Base-by-base conservation (phyloP, 2,888 invertebrate genomes). In the Drosophila aldrichi region DNA sequence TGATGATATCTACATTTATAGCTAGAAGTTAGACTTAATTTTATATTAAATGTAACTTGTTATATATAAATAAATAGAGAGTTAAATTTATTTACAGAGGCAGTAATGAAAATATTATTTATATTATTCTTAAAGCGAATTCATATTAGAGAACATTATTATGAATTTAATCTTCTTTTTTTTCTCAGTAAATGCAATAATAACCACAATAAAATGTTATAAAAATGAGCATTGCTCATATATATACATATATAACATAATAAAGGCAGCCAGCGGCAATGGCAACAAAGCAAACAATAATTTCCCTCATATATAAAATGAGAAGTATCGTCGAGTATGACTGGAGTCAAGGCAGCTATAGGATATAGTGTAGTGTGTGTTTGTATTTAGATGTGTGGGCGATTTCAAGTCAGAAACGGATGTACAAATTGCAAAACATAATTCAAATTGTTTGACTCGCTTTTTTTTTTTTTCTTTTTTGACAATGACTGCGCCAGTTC, bases 401-500 rank as follows among this genome's bases (percentile, higher is more conserved):
- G 76, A 73, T 64, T 65, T 56, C n/a, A 70, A 75, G 75, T 70
- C 88, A 78, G 70, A 61, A 88, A 76, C 83, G 86, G 89, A 86
- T 89, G 87, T 90, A 89, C 89, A 89, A 89, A 89, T 89, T 90
- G 89, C 89, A 79, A 76, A 79, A 85, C 90, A 91, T 91, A 91
- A 90, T 90, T 90, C 90, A 90, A 90, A 91, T 85, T 80, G 83
- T 79, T 90, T 89, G 90, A 90, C 90, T 84, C 12, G 1, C 12
- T 12, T 81, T 77, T 43, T 10, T 43, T 48, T 29, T 22, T 22
- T 22, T 44, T 14, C 25, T 85, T 86, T 77, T 81, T 85, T 89
- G 88, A 89, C 88, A 86, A 84, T 87, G 87, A 87, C 87, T 87
- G 82, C 80, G 84, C 77, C 73, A 82, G 73, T 71, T 70, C 55